Evolutionary conservation across 2,113 vertebrate genomes (phyloP), one percentile per base, ranked within the genome.

Genomic region (Theristicus caerulescens): DNA sequence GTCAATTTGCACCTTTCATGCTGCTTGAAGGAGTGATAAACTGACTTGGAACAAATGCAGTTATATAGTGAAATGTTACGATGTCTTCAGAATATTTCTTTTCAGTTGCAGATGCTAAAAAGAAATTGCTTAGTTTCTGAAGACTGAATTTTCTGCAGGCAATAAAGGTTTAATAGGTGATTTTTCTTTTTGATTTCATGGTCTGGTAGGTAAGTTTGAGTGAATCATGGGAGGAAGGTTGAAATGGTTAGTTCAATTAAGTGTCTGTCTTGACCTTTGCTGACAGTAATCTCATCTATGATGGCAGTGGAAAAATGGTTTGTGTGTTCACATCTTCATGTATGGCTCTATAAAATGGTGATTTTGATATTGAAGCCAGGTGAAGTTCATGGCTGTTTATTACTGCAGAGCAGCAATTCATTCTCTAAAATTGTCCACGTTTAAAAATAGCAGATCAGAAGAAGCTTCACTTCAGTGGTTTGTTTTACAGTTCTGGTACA

Each of bases 371-470:
- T 90, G 47, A 92, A 78, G 25, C 10, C n/a, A 24, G 31, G 44
- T 87, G n/a, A 93, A 89, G 21, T 85, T 76, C 0, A 2, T 78
- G 64, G 13, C 54, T 87, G 20, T 22, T 73, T 73, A 32, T 67
- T 87, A 44, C 70, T 69, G 27, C 25, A 91, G 84, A 85, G 58
- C 40, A 74, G 67, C 58, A 89, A 24, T 84, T 82, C 2, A 11
- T 91, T 93, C 77, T 85, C 40, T 91, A 88, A 92, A 91, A 64
- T 67, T 54, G 77, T 78, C 61, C 13, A 14, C 1, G 7, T 86
- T 90, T 89, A 89, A 86, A 95, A 94, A 79, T 38, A 94, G 46
- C 55, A 42, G 11, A 64, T 80, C 24, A 86, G 74, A 91, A 94
- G 79, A 29, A 74, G 62, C 66, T 76, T 85, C 70, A 16, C 47